Evolutionary conservation across 2,797 vertebrate species (phyloP), one percentile per base, ranked within the genome.

Genomic region (Aotus griseimembra): DNA sequence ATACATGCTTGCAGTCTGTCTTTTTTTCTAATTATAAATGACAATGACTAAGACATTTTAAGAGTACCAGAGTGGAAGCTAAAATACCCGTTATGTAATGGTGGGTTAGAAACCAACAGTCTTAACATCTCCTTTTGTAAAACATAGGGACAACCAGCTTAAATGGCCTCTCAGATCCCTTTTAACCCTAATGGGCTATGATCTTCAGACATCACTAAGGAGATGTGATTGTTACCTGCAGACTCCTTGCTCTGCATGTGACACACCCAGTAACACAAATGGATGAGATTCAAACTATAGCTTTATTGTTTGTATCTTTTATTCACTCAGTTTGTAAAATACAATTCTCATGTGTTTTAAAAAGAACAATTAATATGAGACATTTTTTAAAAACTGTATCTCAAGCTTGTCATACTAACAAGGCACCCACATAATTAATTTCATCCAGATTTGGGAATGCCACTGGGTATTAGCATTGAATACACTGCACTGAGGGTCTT

Each of bases 81-180:
- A 89, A 48, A 48, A 91, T 19, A 88, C 41, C 5, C 33, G n/a
- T 91, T 75, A 84, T 33, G n/a, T 39, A 20, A 41, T 9, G 10
- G 36, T 84, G n/a, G n/a, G 77, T 57, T 20, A 88, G 77, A 84
- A 36, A 93, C 33, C n/a, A 72, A 28, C 19, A 84, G 39, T 24
- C n/a, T 80, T 70, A 93, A 83, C 20, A 50, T 44, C n/a, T 22
- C 52, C 57, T 93, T 94, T 77, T 93, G 17, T 41, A 96, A 95
- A 83, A 83, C 33, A 70, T 20, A 12, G 30, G 26, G 24, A 28
- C 24, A 41, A 75, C 8, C 39, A 67, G 72, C 46, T 76, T 76
- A 39, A 79, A 86, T 61, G 50, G 89, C 24, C 26, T 94, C 46
- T 90, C 12, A 90, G 58, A 83, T 57, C 19, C 24, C 64, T 52